Percentiles rank a stretch among this genome's conserved stretches.
phyloP scores from a whole-genome alignment of 1,140 invertebrate genomes.

The Elymnias hypermnestra region DNA sequence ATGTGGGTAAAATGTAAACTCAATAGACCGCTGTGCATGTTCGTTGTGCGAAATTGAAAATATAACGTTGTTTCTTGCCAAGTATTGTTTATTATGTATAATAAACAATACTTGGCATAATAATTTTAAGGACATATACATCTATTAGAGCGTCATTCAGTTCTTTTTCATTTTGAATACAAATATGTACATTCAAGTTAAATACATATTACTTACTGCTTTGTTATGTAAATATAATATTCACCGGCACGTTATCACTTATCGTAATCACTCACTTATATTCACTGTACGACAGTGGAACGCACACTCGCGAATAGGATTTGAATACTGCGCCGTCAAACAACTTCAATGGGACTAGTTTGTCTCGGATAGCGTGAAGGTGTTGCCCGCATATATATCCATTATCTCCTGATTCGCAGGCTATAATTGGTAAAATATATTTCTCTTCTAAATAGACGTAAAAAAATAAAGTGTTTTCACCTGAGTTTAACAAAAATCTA shows the following conservation, averaged over 20 bases:
- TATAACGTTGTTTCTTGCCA: constrained; percentile 10
- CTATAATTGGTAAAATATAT: too few relatives aligned
- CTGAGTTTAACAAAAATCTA: too few relatives aligned
- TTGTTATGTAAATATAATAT: constrained; percentile 1
- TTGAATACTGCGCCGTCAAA: constrained; percentile 33
- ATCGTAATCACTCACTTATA: constrained; percentile 31
- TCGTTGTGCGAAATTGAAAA: background rate
- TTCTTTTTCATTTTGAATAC: background rate
- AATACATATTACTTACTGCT: constrained; percentile 11
- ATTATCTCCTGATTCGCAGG: constrained; percentile 1
- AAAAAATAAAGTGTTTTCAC: too few relatives aligned
- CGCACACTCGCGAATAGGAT: constrained; percentile 24
- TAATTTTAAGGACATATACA: too few relatives aligned
- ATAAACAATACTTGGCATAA: too few relatives aligned
- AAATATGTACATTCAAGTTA: background rate
- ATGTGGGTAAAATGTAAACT: too few relatives aligned
- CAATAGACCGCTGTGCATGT: too few relatives aligned
- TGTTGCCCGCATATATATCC: constrained; percentile 29
- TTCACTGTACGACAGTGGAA: constrained; percentile 17
- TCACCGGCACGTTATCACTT: constrained; percentile 29
- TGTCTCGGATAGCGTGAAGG: constrained; percentile 14
- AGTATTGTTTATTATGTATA: constrained; percentile 6
- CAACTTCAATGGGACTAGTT: constrained; percentile 15
- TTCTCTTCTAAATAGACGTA: too few relatives aligned
- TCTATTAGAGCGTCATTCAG: too few relatives aligned